Evolutionary conservation across 2,888 invertebrate species (phyloP), one percentile per base, ranked within the genome.

Genomic region (Lacanobia oleracea): DNA sequence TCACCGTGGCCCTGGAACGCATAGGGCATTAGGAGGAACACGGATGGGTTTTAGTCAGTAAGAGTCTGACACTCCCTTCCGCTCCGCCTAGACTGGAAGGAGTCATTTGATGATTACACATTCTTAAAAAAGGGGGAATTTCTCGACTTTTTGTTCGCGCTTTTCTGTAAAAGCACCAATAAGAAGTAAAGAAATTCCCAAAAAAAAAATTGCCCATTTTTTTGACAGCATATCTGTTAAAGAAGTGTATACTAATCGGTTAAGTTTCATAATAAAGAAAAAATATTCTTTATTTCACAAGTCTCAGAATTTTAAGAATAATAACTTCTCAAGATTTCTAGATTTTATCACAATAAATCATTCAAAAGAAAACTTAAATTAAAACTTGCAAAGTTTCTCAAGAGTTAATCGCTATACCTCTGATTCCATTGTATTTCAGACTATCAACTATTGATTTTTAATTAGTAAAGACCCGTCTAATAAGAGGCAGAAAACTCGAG

Each of bases 401-500:
- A 27, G 23, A 45, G 37, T 71, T 51, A 67, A 77, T 69, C 27
- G 21, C 18, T 59, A n/a, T 63, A 67, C n/a, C 50, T 72, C 27
- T 48, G 61, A 65, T 78, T 66, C 56, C 45, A 67, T 78, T 79
- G 62, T 68, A 45, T 62, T 66, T 50, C 21, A 27, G 79, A 62
- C 51, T 64, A 65, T 56, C 57, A 64, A 37, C n/a, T 77, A 81
- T 83, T 73, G 81, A 85, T 75, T 83, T 85, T 84, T 78, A 85
- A 85, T 85, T 75, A 83, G 72, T 60, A 53, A 72, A 69, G 50
- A 74, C 14, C 37, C 43, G 50, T 67, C 8, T 72, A 70, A 72
- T 50, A 51, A 67, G 33, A 67, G 56, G 69, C 51, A 61, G 61
- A 48, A 53, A 82, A 80, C 54, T 80, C 73, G 12, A 66, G 18